A percentile compares a stretch with the other conserved stretches of the same genome.
Conservation (phyloP, 2,888 invertebrate genomes). For the Linnaemya vulpina region DNA sequence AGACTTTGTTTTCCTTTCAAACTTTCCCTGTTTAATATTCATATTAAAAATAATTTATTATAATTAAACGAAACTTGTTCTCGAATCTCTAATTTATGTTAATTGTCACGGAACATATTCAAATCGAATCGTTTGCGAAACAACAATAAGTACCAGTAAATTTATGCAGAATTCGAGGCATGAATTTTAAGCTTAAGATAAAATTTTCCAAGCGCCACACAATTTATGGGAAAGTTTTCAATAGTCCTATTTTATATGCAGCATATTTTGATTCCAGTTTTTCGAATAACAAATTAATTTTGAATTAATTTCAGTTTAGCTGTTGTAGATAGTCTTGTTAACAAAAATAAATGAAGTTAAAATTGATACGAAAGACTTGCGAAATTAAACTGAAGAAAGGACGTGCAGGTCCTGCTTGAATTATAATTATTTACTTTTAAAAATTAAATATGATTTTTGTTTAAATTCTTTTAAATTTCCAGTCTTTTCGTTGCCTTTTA, state of each 20-base stretch:
- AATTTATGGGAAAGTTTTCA: background rate
- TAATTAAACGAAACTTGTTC: background rate
- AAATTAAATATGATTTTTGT: no score
- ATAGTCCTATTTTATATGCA: background rate
- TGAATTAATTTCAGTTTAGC: background rate
- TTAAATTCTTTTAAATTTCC: no score
- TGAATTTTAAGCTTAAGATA: background rate
- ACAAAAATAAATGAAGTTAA: no score
- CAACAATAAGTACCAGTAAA: background rate
- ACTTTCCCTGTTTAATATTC: no score
- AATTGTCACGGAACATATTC: background rate
- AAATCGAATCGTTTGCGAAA: background rate
- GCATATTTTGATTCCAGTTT: background rate
- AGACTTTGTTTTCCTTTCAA: no score
- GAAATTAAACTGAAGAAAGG: no score
- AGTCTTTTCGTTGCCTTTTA: no score
- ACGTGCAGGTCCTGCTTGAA: no score
- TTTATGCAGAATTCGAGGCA: background rate
- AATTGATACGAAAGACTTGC: no score
- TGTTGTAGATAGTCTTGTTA: no score
- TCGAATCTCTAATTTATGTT: background rate
- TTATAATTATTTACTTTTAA: no score
- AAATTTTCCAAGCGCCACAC: background rate
- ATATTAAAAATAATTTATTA: constrained; percentile 2
- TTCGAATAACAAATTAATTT: background rate